phyloP scores from a whole-genome alignment of 2,113 vertebrate genomes.

The Speoplatyrhinus poulsoni region DNA sequence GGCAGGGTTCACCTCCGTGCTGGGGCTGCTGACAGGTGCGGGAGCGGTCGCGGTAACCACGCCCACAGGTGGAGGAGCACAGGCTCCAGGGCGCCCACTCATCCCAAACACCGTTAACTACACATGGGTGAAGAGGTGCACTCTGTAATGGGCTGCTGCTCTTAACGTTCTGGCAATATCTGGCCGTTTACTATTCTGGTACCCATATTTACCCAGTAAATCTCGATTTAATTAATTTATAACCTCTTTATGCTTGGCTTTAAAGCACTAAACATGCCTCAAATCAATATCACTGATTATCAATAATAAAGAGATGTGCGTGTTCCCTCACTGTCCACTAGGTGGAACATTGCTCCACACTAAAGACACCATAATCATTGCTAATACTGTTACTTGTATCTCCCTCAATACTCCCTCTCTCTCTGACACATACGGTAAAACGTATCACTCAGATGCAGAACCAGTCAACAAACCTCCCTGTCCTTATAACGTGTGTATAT shows the following conservation, averaged over 20 bases:
- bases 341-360: slow-evolving; percentile 29
- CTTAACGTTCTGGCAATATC: neutral
- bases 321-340: slow-evolving; percentile 38
- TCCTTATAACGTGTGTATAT: neutral
- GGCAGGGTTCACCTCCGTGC: slow-evolving; percentile 90
- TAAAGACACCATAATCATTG: neutral
- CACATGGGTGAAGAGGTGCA: slow-evolving; percentile 18
- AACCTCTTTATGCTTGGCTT: too few species aligned
- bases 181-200: neutral
- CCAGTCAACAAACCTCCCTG: neutral
- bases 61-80: slow-evolving; percentile 95
- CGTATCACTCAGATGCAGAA: neutral
- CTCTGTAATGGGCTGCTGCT: neutral
- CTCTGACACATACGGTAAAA: neutral
- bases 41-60: slow-evolving; percentile 90
- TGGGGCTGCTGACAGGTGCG: slow-evolving; percentile 90
- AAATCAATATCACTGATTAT: too few species aligned
- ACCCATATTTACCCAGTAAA: neutral
- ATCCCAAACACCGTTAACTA: slow-evolving; percentile 93
- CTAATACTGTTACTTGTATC: neutral
- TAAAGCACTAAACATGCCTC: too few species aligned
- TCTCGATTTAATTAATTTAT: too few species aligned
- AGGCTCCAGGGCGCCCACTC: slow-evolving; percentile 99
- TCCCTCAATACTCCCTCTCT: neutral
- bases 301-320: too few species aligned